phyloP scores from a whole-genome alignment of 1,140 invertebrate genomes.

The Drosophila ambigua region DNA sequence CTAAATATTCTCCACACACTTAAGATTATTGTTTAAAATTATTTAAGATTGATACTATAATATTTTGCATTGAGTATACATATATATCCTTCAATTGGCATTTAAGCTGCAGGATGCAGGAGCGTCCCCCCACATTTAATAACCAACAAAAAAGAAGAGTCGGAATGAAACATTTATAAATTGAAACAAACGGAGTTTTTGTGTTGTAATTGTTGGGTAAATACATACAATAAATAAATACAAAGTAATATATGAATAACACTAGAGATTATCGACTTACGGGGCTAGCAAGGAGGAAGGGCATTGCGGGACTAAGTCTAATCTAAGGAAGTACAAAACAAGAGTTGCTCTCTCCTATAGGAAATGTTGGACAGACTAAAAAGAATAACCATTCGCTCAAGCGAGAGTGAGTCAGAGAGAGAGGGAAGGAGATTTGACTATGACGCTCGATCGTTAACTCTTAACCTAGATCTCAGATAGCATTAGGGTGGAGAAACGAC shows the following conservation, averaged over 20 bases:
- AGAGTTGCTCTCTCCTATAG: conserved; percentile 28
- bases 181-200: conserved; percentile 36
- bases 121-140: too few relatives aligned
- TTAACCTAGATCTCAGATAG: conserved; percentile 76
- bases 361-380: conserved; percentile 46
- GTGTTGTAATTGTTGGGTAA: conserved; percentile 21
- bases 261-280: conserved; percentile 61
- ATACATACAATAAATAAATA: conserved; percentile 75
- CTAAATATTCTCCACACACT: conserved; percentile 4
- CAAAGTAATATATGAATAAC: conserved; percentile 43
- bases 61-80: too few relatives aligned
- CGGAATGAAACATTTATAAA: background rate
- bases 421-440: conserved; percentile 56
- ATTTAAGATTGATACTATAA: conserved; percentile 1
- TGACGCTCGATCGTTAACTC: conserved; percentile 71
- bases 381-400: conserved; percentile 59
- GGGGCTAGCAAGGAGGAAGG: conserved; percentile 23
- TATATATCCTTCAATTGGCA: too few relatives aligned
- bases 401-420: conserved; percentile 25
- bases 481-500: conserved; percentile 46
- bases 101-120: too few relatives aligned
- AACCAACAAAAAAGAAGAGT: background rate
- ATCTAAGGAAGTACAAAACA: conserved; percentile 32
- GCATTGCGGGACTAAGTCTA: conserved; percentile 22
- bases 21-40: conserved; percentile 25